phyloP scores from a whole-genome alignment of 2,113 vertebrate species.

The Syrmaticus mikado region DNA sequence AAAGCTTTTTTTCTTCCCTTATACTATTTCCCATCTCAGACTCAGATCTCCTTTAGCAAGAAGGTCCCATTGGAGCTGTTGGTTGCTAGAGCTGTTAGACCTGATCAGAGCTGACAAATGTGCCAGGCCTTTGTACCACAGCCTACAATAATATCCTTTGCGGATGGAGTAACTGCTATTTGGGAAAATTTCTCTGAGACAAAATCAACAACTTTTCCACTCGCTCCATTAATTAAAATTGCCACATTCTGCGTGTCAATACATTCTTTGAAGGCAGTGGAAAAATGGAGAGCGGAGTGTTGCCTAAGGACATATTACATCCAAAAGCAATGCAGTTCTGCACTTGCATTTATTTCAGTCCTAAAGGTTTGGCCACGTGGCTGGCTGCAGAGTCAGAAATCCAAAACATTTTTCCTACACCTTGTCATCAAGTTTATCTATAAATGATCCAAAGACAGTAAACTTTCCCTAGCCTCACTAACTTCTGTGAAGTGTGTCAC shows the following conservation, averaged over 20 bases:
- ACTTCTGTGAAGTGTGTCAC: not conserved
- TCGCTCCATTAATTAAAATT: not conserved
- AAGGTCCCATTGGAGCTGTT: not conserved
- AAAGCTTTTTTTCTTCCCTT: not conserved
- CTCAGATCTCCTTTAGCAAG: not conserved
- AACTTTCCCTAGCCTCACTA: not conserved
- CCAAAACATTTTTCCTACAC: not conserved
- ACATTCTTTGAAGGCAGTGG: not conserved
- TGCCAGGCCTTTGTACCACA: not conserved
- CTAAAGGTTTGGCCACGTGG: not conserved
- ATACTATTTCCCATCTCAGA: not conserved
- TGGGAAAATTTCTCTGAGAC: not conserved
- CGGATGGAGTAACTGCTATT: not conserved
- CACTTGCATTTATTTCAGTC: not conserved
- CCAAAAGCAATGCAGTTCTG: not conserved
- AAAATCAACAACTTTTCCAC: not conserved
- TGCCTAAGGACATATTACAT: not conserved
- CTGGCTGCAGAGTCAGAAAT: not conserved
- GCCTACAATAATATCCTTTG: not conserved
- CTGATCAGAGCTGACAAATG: not conserved
- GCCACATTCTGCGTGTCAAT: not conserved
- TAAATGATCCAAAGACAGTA: constrained; percentile 10
- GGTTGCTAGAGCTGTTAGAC: not conserved
- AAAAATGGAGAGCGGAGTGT: not conserved
- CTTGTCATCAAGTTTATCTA: not conserved